Conservation (phyloP, 2,888 invertebrate genomes). For the Drosophila austrosaltans region DNA sequence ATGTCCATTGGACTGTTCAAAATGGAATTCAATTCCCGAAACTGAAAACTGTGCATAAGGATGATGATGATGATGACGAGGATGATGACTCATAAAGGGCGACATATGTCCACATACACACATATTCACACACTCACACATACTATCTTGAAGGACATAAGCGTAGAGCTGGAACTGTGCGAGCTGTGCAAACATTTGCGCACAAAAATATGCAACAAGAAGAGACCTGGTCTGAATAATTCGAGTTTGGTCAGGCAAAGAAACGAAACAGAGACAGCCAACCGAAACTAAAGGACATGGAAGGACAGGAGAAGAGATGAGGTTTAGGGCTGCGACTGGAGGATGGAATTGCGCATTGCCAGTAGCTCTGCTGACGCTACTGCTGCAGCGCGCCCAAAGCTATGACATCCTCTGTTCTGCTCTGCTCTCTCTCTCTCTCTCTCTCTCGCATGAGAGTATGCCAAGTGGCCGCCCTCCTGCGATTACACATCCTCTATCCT, state of each 20-base stretch:
- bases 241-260: constrained; percentile 54
- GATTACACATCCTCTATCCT: constrained; percentile 27
- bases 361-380: constrained; percentile 35
- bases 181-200: constrained; percentile 76
- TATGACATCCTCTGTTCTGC: constrained; percentile 39
- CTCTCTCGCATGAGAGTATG: constrained; percentile 32
- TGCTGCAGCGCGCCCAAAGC: constrained; percentile 41
- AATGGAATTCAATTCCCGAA: constrained; percentile 67
- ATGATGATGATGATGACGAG: constrained; percentile 33
- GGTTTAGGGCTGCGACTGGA: not conserved
- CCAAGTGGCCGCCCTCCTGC: constrained; percentile 47
- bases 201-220: constrained; percentile 75
- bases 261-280: not conserved
- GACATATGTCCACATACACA: constrained; percentile 25
- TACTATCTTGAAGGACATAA: constrained; percentile 54
- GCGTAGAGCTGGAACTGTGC: constrained; percentile 40
- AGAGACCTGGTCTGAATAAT: constrained; percentile 65
- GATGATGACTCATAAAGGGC: constrained; percentile 45
- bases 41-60: constrained; percentile 51
- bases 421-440: not conserved
- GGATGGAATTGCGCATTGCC: constrained; percentile 50
- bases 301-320: not conserved
- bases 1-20: constrained; percentile 19
- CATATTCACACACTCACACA: constrained; percentile 18
- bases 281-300: not conserved